Evolutionary conservation across 2,797 vertebrate species (phyloP).

Genomic region (Lacerta viridis): DNA sequence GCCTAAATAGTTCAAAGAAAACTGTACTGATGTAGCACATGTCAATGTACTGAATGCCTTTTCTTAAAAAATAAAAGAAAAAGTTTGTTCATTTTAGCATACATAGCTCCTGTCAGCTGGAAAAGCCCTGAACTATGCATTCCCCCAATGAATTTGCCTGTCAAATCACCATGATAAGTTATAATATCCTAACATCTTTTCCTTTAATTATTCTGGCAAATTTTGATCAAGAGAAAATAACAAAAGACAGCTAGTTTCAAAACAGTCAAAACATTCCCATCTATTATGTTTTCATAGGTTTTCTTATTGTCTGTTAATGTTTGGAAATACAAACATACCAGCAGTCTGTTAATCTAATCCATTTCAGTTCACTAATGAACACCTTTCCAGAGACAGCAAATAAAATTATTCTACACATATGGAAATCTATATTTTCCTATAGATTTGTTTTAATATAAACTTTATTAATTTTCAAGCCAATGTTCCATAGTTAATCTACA

Average conservation of each 20-base stretch:
- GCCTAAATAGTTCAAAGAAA: too few relatives aligned
- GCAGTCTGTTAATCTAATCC: not conserved
- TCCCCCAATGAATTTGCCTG: conserved; percentile 67
- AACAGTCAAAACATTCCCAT: conserved; percentile 58
- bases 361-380: conserved; percentile 8
- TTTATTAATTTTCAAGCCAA: too few relatives aligned
- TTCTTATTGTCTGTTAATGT: conserved; percentile 20
- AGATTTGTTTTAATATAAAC: not conserved
- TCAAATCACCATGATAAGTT: conserved; percentile 74
- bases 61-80: conserved; percentile 56
- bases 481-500: too few relatives aligned
- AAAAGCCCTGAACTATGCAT: conserved; percentile 57
- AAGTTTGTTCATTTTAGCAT: conserved; percentile 30
- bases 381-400: not conserved
- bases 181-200: conserved; percentile 68
- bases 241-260: conserved; percentile 55
- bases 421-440: not conserved
- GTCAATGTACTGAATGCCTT: not conserved
- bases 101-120: conserved; percentile 30
- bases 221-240: conserved; percentile 63
- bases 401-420: not conserved
- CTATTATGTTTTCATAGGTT: conserved; percentile 40
- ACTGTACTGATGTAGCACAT: too few relatives aligned
- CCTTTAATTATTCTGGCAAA: conserved; percentile 68
- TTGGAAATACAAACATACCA: conserved; percentile 17